Conservation (phyloP, 2,113 vertebrate genomes). For the Thymallus thymallus region DNA sequence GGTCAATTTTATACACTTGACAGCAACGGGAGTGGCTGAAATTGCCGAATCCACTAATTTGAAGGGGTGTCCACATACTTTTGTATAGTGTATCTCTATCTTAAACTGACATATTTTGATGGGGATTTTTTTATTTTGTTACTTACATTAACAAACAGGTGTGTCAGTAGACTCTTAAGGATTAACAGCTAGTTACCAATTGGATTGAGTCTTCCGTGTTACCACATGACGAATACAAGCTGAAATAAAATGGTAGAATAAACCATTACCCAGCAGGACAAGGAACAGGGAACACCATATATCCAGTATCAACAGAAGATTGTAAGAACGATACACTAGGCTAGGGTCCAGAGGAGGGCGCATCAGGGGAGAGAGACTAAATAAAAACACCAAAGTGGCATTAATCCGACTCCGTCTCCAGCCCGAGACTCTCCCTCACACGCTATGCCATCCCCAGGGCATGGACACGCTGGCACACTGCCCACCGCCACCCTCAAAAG, state of each 20-base stretch:
- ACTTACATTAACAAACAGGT: too few species aligned
- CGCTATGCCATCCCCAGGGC: constrained; percentile 47
- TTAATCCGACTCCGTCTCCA: constrained; percentile 32
- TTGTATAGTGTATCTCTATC: too few species aligned
- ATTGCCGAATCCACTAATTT: too few species aligned
- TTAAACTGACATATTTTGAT: too few species aligned
- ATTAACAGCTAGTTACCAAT: background rate
- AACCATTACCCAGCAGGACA: background rate
- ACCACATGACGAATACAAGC: background rate
- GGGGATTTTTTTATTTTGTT: too few species aligned
- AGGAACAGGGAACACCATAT: background rate
- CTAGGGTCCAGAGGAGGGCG: background rate
- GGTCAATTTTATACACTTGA: background rate
- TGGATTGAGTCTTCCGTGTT: background rate
- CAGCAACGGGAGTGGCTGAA: too few species aligned
- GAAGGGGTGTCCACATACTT: too few species aligned
- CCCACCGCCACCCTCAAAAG: constrained; percentile 64
- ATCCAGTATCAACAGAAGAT: background rate
- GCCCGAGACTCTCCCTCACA: constrained; percentile 27
- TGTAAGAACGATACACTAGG: background rate
- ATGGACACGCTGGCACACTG: constrained; percentile 36
- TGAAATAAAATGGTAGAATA: background rate
- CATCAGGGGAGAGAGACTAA: constrained; percentile 19
- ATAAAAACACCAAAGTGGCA: constrained; percentile 33
- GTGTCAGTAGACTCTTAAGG: too few species aligned